Conservation (phyloP, 2,113 vertebrate genomes). For the Tragelaphus scriptus region DNA sequence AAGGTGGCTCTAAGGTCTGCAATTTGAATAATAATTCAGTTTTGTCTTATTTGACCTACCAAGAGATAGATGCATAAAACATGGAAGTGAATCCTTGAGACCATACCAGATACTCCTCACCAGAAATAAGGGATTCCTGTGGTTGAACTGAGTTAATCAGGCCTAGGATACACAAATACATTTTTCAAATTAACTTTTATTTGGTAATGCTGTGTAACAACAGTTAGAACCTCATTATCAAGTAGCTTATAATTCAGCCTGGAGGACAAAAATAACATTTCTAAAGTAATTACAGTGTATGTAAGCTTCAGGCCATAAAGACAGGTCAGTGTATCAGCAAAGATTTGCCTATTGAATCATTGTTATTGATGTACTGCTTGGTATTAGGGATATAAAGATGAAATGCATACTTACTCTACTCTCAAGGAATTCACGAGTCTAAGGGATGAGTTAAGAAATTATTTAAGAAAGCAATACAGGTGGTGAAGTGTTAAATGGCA, state of each 20-base stretch:
- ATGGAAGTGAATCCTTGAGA: not conserved
- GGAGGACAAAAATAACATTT: not conserved
- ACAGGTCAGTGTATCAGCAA: not conserved
- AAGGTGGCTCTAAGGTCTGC: not conserved
- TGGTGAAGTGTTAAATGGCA: not conserved
- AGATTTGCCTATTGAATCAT: not conserved
- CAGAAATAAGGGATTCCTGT: not conserved
- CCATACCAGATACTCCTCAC: not conserved
- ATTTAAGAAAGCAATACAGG: not conserved
- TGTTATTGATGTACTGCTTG: not conserved
- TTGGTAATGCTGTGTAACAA: not conserved
- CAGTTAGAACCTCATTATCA: not conserved
- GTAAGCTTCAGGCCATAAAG: not conserved
- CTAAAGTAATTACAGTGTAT: not conserved
- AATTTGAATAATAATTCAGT: not conserved
- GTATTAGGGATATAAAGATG: not conserved
- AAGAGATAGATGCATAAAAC: not conserved
- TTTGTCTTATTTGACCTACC: not conserved
- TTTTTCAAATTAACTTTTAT: not conserved
- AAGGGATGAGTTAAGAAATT: not conserved
- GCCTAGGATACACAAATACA: too few relatives aligned
- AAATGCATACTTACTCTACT: not conserved
- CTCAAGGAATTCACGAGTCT: not conserved
- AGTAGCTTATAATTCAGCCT: not conserved
- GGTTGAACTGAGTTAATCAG: not conserved